Conservation (phyloP, 1,140 invertebrate species). For the Battus philenor region DNA sequence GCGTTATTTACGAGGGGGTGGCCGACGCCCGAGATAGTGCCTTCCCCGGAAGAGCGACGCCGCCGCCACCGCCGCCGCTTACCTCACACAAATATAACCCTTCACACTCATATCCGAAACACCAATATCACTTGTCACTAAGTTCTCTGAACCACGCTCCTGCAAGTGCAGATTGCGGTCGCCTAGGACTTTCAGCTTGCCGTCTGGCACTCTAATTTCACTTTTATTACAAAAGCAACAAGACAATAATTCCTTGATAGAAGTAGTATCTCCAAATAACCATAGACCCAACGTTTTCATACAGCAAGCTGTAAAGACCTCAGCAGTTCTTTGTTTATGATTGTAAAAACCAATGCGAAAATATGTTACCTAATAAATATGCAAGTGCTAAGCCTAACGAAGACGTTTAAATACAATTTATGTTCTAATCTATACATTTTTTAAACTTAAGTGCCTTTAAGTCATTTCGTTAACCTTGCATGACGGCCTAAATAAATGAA, state of each 20-base stretch:
- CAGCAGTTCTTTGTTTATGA: slow-evolving; percentile 67
- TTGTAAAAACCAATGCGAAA: slow-evolving; percentile 60
- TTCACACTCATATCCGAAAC: slow-evolving; percentile 30
- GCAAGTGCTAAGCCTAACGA: no score
- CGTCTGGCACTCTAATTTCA: slow-evolving; percentile 48
- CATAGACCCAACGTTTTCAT: slow-evolving; percentile 27
- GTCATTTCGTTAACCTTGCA: slow-evolving; percentile 29
- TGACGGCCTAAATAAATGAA: slow-evolving; percentile 17
- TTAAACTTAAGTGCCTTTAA: background rate
- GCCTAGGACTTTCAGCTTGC: slow-evolving; percentile 36
- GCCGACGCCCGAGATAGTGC: slow-evolving; percentile 65
- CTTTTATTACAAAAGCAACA: slow-evolving; percentile 48
- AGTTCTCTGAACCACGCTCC: slow-evolving; percentile 37
- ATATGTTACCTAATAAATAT: slow-evolving; percentile 43
- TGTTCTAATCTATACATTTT: slow-evolving; percentile 19
- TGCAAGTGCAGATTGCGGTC: slow-evolving; percentile 59
- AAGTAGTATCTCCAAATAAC: slow-evolving; percentile 29
- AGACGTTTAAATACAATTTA: no score
- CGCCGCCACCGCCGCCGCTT: slow-evolving; percentile 42
- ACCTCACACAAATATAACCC: slow-evolving; percentile 30
- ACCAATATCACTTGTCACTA: slow-evolving; percentile 22
- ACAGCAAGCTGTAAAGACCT: slow-evolving; percentile 53
- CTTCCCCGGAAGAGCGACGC: slow-evolving; percentile 65
- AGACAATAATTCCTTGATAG: slow-evolving; percentile 30
- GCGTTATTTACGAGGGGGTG: slow-evolving; percentile 73